Conservation (phyloP, 2,797 vertebrate genomes). For the Cuniculus paca region DNA sequence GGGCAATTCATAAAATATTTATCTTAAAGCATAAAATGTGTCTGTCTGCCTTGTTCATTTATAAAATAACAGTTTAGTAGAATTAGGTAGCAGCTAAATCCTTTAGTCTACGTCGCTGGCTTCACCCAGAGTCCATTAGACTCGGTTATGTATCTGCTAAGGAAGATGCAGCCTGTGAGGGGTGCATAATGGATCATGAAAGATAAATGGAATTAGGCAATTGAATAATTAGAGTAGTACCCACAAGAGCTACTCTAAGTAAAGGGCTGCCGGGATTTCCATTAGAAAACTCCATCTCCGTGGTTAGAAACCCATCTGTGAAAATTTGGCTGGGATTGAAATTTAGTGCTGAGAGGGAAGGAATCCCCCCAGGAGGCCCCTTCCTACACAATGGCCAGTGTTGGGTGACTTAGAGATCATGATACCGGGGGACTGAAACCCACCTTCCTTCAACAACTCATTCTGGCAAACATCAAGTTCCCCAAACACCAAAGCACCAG, state of each 20-base stretch:
- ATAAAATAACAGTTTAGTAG: slow-evolving; percentile 80
- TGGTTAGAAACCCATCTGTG: slow-evolving; percentile 17
- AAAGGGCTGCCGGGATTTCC: slow-evolving; percentile 72
- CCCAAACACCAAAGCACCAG: neutral
- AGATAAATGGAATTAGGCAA: slow-evolving; percentile 83
- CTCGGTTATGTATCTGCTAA: slow-evolving; percentile 53
- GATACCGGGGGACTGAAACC: neutral
- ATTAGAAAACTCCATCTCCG: slow-evolving; percentile 77
- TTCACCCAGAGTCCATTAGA: slow-evolving; percentile 81
- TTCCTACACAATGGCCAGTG: neutral
- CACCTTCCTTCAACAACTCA: neutral
- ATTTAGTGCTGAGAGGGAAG: neutral
- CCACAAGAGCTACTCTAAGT: slow-evolving; percentile 70
- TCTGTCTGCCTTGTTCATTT: slow-evolving; percentile 79
- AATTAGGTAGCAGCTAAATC: slow-evolving; percentile 68
- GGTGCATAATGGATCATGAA: slow-evolving; percentile 74
- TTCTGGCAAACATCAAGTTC: neutral
- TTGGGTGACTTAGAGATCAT: neutral
- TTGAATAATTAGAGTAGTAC: slow-evolving; percentile 65
- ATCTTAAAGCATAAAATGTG: slow-evolving; percentile 77
- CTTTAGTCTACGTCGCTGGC: slow-evolving; percentile 58
- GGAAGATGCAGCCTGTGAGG: slow-evolving; percentile 53
- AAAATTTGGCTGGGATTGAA: slow-evolving; percentile 55
- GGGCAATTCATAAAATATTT: slow-evolving; percentile 79
- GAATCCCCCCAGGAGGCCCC: neutral